Percentiles rank a stretch among this genome's conserved stretches.
Evolutionary conservation across 2,113 vertebrate species (phyloP).

Genomic region (Oreochromis spilurus): DNA sequence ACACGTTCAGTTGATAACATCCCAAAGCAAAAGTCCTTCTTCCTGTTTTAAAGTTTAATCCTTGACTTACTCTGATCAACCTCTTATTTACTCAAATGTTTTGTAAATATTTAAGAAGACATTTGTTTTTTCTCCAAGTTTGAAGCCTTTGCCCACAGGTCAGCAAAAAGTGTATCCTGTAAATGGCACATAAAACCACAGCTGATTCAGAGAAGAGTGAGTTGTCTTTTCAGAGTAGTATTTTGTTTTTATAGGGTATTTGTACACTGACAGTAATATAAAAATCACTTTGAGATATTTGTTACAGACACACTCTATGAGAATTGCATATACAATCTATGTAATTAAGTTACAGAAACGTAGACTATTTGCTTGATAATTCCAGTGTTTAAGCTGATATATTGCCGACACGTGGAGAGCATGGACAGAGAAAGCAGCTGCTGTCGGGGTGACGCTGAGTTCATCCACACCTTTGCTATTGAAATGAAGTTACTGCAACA

Average conservation of each 20-base stretch:
- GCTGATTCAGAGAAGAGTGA: background rate
- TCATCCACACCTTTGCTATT: constrained; percentile 48
- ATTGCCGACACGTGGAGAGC: background rate
- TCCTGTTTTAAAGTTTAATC: constrained; percentile 8
- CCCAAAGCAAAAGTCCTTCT: background rate
- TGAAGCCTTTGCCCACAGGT: constrained; percentile 22
- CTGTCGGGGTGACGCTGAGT: constrained; percentile 34
- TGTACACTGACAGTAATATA: background rate
- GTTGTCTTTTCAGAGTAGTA: background rate
- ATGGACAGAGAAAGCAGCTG: constrained; percentile 2
- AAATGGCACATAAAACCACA: constrained; percentile 26
- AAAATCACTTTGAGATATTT: constrained; percentile 4
- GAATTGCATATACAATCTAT: background rate
- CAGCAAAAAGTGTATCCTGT: background rate
- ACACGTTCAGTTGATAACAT: constrained; percentile 1
- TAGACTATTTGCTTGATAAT: background rate
- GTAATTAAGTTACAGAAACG: background rate
- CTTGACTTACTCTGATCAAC: background rate
- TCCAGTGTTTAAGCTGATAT: background rate
- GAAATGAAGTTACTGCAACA: constrained; percentile 39
- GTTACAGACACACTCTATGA: background rate
- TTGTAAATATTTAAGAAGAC: background rate
- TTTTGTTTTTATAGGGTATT: background rate
- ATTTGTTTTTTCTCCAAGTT: background rate
- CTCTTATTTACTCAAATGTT: background rate